A percentile compares a stretch with the other conserved stretches of the same genome.
These are phyloP conservation scores for Platalea minor DNA, from an alignment of 2,797 vertebrate species.

Conservation along the genomic window DNA sequence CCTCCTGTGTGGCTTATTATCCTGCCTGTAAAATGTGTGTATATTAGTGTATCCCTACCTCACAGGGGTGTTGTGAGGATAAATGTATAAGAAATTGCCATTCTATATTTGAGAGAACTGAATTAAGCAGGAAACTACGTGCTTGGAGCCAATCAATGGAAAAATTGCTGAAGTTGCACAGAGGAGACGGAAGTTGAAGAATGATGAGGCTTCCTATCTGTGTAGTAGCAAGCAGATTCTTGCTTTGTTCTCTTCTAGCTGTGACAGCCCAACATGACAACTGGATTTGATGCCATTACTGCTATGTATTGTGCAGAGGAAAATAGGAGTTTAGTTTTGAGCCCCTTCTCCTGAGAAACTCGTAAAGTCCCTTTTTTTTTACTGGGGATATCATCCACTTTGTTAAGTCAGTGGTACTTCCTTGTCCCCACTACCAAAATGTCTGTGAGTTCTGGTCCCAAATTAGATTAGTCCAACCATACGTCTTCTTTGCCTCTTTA, in stretches of 20 bases:
- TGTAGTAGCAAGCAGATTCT: neutral
- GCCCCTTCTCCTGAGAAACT: neutral
- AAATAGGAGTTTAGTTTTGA: neutral
- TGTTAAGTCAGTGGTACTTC: neutral
- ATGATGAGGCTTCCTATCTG: neutral
- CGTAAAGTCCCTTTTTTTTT: neutral
- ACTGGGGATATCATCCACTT: neutral
- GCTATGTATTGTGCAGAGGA: neutral
- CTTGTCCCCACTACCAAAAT: neutral
- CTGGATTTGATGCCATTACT: neutral
- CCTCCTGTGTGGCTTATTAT: neutral
- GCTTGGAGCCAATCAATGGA: neutral
- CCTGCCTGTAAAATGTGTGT: neutral
- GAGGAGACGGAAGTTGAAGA: neutral
- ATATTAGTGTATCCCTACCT: conserved; percentile 13
- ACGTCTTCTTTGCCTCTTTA: neutral
- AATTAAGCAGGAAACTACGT: neutral
- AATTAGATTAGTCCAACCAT: neutral
- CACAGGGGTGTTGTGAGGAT: conserved; percentile 60
- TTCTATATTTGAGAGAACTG: neutral
- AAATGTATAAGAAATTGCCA: neutral
- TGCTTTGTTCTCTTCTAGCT: neutral
- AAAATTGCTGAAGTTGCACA: neutral
- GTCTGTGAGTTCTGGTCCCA: neutral
- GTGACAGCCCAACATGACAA: neutral